Conservation (phyloP, 2,888 invertebrate genomes). For the Cyclophora albipunctata region DNA sequence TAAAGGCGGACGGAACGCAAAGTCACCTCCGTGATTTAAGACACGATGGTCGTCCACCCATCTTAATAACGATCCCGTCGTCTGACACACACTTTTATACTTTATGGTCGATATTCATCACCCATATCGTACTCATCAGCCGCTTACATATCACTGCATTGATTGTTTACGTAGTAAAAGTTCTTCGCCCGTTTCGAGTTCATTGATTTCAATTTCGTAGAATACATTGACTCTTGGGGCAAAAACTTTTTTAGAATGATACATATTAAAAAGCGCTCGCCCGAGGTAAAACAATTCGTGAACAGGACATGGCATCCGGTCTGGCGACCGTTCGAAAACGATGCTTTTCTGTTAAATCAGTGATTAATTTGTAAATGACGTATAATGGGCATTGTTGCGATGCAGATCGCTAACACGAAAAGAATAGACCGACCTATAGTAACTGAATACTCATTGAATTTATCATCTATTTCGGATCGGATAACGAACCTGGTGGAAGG, state of each 20-base stretch:
- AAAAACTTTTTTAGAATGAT: no score
- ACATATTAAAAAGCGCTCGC: conserved; percentile 1
- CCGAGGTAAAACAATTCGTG: conserved; percentile 12
- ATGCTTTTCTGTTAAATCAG: conserved; percentile 13
- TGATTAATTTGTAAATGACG: conserved; percentile 19
- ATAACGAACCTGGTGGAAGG: conserved; percentile 47
- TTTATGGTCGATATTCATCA: no score
- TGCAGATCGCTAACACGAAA: conserved; percentile 11
- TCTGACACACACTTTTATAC: conserved; percentile 8
- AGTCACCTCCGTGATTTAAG: conserved; percentile 37
- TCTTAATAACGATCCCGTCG: conserved; percentile 34
- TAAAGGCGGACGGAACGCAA: conserved; percentile 30
- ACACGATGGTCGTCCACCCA: conserved; percentile 24
- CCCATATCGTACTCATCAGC: not conserved
- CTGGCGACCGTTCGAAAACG: conserved; percentile 11
- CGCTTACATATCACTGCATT: not conserved
- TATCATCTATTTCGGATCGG: conserved; percentile 46
- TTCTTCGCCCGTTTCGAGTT: not conserved
- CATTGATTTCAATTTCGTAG: not conserved
- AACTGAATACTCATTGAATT: conserved; percentile 17
- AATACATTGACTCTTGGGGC: no score
- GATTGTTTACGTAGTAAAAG: not conserved
- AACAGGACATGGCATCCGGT: conserved; percentile 17
- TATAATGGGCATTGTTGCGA: conserved; percentile 16
- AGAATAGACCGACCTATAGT: conserved; percentile 22